Evolutionary conservation across 2,113 vertebrate genomes (phyloP), one percentile per base, ranked within the genome.

Genomic region (Rissa tridactyla): DNA sequence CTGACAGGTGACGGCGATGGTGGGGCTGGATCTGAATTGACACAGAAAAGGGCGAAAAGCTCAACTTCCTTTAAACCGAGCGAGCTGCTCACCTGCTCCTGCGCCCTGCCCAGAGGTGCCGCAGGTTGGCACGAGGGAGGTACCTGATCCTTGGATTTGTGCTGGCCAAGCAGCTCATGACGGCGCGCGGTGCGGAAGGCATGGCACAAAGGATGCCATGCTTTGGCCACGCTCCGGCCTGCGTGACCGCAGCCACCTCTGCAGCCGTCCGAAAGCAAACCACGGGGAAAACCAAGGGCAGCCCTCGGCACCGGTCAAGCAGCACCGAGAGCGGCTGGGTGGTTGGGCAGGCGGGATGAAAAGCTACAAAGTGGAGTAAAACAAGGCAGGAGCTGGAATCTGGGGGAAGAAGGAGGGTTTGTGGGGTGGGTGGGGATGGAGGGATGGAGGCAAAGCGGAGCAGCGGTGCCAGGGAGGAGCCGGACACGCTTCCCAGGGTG

Each of bases 401-500:
- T 32, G 46, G 65, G 18, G 20, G 46, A 22, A 65, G 29, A 51
- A 8, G 2, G 4, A 18, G 4, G 34, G 30, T 7, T 47, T 19
- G 4, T 5, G 85, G 49, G 64, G 8, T 14, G 73, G 57, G 34
- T 20, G 42, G 64, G 68, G 72, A 77, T 49, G 82, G 30, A 71
- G 25, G 66, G 75, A 44, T 8, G 75, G 51, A 69, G 60, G 82
- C 26, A 10, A 73, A 75, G 25, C 61, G 2, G 86, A 80, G 71
- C 76, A 42, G 80, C 15, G n/a, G 32, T 64, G 90, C 18, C 92
- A 86, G 83, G 87, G 90, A 91, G 77, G 92, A 86, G 90, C 80
- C 34, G 94, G 83, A 86, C 90, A 80, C 61, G 92, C 86, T 94
- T 94, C 92, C 95, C 95, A 94, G 94, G 75, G 80, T 82, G 92